Evolutionary conservation across 2,888 invertebrate genomes (phyloP).

Genomic region (Saturnia japonica): DNA sequence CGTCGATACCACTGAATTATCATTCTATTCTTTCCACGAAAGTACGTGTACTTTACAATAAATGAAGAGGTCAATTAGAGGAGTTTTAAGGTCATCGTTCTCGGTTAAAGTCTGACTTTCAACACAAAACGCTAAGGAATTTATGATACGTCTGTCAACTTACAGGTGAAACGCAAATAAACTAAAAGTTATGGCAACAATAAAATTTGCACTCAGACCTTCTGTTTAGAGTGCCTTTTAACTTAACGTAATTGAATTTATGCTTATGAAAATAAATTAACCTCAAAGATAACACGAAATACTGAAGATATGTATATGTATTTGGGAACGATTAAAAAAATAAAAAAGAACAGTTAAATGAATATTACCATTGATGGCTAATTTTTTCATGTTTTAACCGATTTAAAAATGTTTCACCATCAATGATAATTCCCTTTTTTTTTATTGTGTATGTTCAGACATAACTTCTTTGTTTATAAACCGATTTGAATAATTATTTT

Average conservation of each 20-base stretch:
- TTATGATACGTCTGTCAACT: constrained; percentile 7
- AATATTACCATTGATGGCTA: too few relatives aligned
- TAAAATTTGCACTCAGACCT: constrained; percentile 1
- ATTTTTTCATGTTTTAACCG: too few relatives aligned
- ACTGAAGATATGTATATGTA: too few relatives aligned
- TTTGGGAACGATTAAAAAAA: too few relatives aligned
- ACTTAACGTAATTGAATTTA: not conserved
- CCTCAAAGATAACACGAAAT: not conserved
- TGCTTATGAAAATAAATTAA: not conserved
- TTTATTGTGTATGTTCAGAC: too few relatives aligned
- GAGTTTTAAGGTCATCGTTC: not conserved
- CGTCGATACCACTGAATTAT: too few relatives aligned
- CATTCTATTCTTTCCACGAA: too few relatives aligned
- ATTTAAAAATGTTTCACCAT: too few relatives aligned
- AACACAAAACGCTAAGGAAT: not conserved
- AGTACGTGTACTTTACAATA: not conserved
- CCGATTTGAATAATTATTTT: too few relatives aligned
- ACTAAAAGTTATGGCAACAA: not conserved
- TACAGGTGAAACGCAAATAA: not conserved
- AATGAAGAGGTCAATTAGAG: not conserved
- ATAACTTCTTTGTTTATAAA: too few relatives aligned
- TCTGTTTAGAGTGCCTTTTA: not conserved
- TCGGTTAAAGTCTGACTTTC: not conserved
- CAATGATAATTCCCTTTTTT: too few relatives aligned
- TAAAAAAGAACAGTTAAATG: too few relatives aligned